Evolutionary conservation across 2,797 vertebrate genomes (phyloP), one percentile per base, ranked within the genome.

Genomic region (Pseudomugil tenellus): DNA sequence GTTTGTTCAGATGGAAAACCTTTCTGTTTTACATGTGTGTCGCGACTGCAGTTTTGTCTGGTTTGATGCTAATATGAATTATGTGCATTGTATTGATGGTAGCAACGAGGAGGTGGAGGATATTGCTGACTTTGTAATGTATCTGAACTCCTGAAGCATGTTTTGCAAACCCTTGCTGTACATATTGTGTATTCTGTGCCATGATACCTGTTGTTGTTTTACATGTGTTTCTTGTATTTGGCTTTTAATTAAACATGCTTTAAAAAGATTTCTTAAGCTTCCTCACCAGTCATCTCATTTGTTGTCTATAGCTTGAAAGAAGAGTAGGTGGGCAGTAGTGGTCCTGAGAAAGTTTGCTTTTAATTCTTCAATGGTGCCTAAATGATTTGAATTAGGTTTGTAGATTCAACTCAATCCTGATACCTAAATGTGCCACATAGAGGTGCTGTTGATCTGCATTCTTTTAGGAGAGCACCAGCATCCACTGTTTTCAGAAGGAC

Each of bases 221-320:
- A 61, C 67, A 84, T 91, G 87, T 90, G 89, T 92, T 93, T 89
- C 85, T 89, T 90, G 86, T 90, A 43, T 77, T 74, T 92, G 78
- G 89, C 90, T 93, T 94, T 93, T 88, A 85, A 92, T 93, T 92
- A 93, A 94, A 92, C 87, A 87, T 78, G 84, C 62, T 76, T 83
- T 58, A 74, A 87, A 82, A 46, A 26, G 21, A 17, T 21, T 19
- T 41, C 1, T 21, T 39, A 55, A 0, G 3, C 7, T 52, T 74
- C 52, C 16, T 59, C 1, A 8, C 6, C 21, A 29, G 4, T 25
- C 28, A 1, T 9, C 31, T 16, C 26, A 41, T 54, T 5, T 43
- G 58, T 10, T 60, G 3, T 9, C 17, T 8, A 10, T n/a, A 17
- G 7, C n/a, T 43, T 41, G 6, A 41, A 17, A 6, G 39, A 7